These are phyloP conservation scores for Psylliodes chrysocephalus DNA, from an alignment of 2,888 invertebrate species.

Conservation along the genomic window DNA sequence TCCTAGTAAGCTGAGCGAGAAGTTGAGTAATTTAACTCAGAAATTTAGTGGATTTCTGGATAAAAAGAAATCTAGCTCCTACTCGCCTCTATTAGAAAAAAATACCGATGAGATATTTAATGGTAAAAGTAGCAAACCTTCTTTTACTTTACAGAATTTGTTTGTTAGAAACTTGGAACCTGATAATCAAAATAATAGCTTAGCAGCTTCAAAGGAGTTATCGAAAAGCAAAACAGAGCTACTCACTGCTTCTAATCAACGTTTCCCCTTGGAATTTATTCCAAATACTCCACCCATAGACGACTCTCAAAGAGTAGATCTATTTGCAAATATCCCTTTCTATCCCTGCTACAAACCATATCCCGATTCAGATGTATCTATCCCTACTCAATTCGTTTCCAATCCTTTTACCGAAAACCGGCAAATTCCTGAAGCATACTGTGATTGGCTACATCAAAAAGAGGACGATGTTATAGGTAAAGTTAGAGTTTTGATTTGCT, in stretches of 20 bases:
- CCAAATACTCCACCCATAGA: constrained; percentile 29
- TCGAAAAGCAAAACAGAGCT: constrained; percentile 55
- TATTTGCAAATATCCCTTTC: constrained; percentile 61
- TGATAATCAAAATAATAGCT: constrained; percentile 35
- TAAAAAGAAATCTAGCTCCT: constrained; percentile 47
- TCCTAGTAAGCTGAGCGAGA: constrained; percentile 47
- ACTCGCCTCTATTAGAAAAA: constrained; percentile 31
- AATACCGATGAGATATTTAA: neutral
- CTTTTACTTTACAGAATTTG: constrained; percentile 59
- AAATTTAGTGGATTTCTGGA: constrained; percentile 52
- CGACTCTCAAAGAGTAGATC: constrained; percentile 50
- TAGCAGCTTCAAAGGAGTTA: constrained; percentile 48
- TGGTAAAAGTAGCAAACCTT: constrained; percentile 48
- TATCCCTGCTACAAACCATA: constrained; percentile 57
- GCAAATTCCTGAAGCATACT: constrained; percentile 60
- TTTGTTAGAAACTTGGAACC: constrained; percentile 56
- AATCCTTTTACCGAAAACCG: constrained; percentile 47
- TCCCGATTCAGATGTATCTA: constrained; percentile 32
- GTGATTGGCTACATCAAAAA: constrained; percentile 61
- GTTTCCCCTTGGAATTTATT: constrained; percentile 58
- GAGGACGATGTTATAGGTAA: constrained; percentile 60
- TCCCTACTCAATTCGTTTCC: constrained; percentile 46
- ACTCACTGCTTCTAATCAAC: constrained; percentile 54
- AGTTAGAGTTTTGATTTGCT: constrained; percentile 40
- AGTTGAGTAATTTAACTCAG: constrained; percentile 46